Evolutionary conservation across 1,140 invertebrate species (phyloP).

Genomic region (Halictus rubicundus): DNA sequence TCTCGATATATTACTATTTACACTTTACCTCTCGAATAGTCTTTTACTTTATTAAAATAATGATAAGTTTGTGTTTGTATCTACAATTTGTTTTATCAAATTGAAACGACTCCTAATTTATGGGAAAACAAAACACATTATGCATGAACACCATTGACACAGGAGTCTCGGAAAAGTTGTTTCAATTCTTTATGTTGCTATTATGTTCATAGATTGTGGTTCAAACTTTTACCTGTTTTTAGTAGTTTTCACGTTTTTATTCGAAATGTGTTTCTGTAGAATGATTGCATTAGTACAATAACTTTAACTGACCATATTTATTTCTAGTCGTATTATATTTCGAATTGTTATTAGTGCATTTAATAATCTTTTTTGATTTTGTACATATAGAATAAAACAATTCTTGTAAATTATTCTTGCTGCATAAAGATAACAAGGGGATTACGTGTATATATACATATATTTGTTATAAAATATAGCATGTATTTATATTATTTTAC

Average conservation of each 20-base stretch:
- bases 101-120: not conserved
- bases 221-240: not conserved
- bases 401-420: conserved; percentile 17
- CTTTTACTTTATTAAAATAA: not conserved
- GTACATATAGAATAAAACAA: not conserved
- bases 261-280: conserved; percentile 14
- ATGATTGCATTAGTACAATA: conserved; percentile 1
- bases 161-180: not conserved
- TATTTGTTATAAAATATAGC: conserved; percentile 38
- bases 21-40: not conserved
- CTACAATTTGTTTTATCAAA: conserved; percentile 5
- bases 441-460: conserved; percentile 26
- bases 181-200: not conserved
- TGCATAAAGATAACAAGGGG: conserved; percentile 17
- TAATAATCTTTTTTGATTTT: conserved; percentile 4
- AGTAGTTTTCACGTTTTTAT: not conserved
- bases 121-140: not conserved
- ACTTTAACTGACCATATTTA: conserved; percentile 11
- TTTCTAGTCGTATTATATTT: conserved; percentile 27
- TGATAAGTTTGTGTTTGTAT: conserved; percentile 6
- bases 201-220: not conserved
- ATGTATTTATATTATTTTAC: conserved; percentile 53
- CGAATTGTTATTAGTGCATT: conserved; percentile 2
- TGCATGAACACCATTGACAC: conserved; percentile 15
- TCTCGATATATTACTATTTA: not conserved